Evolutionary conservation across 2,113 vertebrate genomes (phyloP).

Genomic region (Aramus guarauna): DNA sequence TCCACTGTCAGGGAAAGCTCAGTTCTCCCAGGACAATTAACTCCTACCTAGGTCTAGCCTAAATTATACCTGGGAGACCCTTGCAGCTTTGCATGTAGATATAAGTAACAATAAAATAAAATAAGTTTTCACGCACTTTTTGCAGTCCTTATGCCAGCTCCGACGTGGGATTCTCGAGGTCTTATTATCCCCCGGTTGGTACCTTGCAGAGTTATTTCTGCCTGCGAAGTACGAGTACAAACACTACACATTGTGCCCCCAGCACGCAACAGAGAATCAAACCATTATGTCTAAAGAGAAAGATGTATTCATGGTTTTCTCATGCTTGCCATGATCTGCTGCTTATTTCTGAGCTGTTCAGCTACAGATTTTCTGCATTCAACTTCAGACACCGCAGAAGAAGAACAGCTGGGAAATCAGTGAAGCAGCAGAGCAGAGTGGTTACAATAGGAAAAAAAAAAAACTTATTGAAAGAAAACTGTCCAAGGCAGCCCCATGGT

Average conservation of each 20-base stretch:
- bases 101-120: background rate
- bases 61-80: background rate
- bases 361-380: constrained; percentile 4
- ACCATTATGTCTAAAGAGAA: background rate
- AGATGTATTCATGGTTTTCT: constrained; percentile 19
- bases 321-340: constrained; percentile 1
- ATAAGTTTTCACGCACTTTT: background rate
- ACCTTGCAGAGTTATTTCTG: background rate
- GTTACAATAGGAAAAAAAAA: constrained; percentile 55
- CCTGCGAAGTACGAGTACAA: background rate
- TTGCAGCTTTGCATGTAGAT: accelerated
- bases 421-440: constrained; percentile 69
- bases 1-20: background rate
- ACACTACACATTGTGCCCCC: accelerated
- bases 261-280: background rate
- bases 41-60: background rate
- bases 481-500: constrained; percentile 54
- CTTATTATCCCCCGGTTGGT: accelerated
- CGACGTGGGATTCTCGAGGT: background rate
- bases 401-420: constrained; percentile 70
- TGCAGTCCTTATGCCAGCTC: background rate
- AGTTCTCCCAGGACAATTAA: background rate
- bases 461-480: constrained; percentile 61
- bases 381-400: constrained; percentile 27
- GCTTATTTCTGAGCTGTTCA: constrained; percentile 29